Percentiles rank a stretch among this genome's conserved stretches.
Conservation (phyloP, 1,140 invertebrate genomes). For the Penaeus japonicus region DNA sequence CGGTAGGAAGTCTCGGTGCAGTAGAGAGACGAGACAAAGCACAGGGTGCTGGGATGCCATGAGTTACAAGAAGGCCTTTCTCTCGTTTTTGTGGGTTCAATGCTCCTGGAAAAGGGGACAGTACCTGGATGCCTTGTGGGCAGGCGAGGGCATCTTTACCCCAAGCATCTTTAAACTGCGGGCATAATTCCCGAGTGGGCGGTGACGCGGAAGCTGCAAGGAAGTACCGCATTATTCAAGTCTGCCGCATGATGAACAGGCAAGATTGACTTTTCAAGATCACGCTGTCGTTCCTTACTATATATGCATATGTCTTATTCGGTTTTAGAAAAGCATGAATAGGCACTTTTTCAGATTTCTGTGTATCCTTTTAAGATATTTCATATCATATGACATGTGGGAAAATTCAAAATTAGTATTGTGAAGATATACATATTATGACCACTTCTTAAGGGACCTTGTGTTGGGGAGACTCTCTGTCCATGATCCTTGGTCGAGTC, state of each 20-base stretch:
- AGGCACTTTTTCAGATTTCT: too few relatives aligned
- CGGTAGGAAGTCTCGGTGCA: too few relatives aligned
- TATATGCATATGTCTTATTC: too few relatives aligned
- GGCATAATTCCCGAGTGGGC: constrained; percentile 24
- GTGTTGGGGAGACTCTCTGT: not conserved
- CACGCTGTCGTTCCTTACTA: not conserved
- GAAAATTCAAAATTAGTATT: not conserved
- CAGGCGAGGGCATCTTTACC: not conserved
- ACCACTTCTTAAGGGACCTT: not conserved
- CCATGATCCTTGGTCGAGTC: not conserved
- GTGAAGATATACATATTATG: not conserved
- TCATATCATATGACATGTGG: not conserved
- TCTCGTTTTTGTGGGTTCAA: too few relatives aligned
- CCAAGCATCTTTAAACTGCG: constrained; percentile 35
- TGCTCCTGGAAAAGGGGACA: too few relatives aligned
- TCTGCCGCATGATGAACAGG: not conserved
- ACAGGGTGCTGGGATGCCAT: too few relatives aligned
- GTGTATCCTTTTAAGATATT: too few relatives aligned
- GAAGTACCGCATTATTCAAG: not conserved
- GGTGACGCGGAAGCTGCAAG: not conserved
- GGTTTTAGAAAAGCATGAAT: too few relatives aligned
- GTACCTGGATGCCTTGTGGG: not conserved
- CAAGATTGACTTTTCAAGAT: not conserved
- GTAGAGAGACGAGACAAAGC: too few relatives aligned
- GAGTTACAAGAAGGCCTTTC: too few relatives aligned